Base-by-base conservation (phyloP, 2,113 vertebrate genomes). In the Sterna hirundo region DNA sequence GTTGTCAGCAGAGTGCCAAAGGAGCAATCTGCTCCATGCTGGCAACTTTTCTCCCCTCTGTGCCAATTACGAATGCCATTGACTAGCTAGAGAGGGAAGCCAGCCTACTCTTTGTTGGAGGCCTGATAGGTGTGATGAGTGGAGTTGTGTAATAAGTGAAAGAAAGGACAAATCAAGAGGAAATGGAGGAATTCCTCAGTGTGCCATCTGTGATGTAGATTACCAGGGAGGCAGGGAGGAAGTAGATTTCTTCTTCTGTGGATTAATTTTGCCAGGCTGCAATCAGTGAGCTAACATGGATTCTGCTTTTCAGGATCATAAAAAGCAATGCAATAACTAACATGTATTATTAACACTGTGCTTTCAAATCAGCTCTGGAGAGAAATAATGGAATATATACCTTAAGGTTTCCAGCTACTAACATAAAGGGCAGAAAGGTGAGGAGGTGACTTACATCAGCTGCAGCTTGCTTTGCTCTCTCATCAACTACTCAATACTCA, bases 391-490 rank as follows among this genome's bases (percentile, higher is more conserved):
- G 68, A 61, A 86, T 71, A 36, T 20, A 72, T 30, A 68, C 68
- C 71, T 86, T 30, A 17, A 80, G 54, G 51, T 58, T 91, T 86
- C 46, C 46, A 91, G 54, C 66, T 83, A 70, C 82, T 71, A 86
- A 9, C 3, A 7, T 19, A 75, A 89, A 94, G 89, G 84, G 79
- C 65, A 83, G 40, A 85, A 94, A 38, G 55, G 54, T 66, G 20
- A 8, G 23, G 74, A 90, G 78, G 30, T 93, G 75, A 88, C 97
- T 97, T 92, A 98, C 71, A 14, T 98, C 98, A n/a, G 72, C 93
- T 76, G 95, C 92, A 36, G 98, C 97, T 96, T 98, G 93, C 97
- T 98, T 98, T 66, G 97, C 97, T 96, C 84, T 97, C 91, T 98
- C 98, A 9, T 98, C 98, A 8, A 96, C 97, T 6, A 94, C 71